Conservation (phyloP, 2,888 invertebrate genomes). For the Biston stratarius region DNA sequence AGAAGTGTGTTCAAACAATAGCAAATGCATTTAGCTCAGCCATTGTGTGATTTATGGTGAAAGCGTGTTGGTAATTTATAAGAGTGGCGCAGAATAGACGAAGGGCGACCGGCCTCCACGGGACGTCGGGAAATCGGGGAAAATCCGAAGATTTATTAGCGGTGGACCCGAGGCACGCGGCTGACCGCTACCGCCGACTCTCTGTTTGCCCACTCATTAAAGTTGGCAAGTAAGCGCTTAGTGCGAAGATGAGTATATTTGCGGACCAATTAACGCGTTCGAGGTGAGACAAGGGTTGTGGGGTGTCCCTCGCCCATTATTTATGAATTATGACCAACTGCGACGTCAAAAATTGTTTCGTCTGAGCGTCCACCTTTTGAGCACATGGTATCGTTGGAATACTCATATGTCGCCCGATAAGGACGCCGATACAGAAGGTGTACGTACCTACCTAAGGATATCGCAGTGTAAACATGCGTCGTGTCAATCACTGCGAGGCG, state of each 20-base stretch:
- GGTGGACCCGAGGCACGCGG: slow-evolving; percentile 67
- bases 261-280: slow-evolving; percentile 83
- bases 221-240: slow-evolving; percentile 83
- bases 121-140: slow-evolving; percentile 83
- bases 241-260: slow-evolving; percentile 84
- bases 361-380: slow-evolving; percentile 55
- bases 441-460: slow-evolving; percentile 73
- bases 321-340: slow-evolving; percentile 63
- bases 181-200: slow-evolving; percentile 68
- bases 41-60: slow-evolving; percentile 83
- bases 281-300: slow-evolving; percentile 81
- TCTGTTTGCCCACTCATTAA: slow-evolving; percentile 85
- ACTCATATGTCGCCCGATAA: slow-evolving; percentile 76
- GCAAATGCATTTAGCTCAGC: slow-evolving; percentile 82
- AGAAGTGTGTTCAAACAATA: slow-evolving; percentile 82
- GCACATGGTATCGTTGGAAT: slow-evolving; percentile 58
- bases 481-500: slow-evolving; percentile 83
- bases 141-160: slow-evolving; percentile 84
- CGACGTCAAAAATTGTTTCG: slow-evolving; percentile 43
- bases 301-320: slow-evolving; percentile 67
- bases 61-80: slow-evolving; percentile 86
- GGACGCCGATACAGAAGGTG: slow-evolving; percentile 72
- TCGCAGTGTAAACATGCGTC: slow-evolving; percentile 76
- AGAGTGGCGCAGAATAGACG: slow-evolving; percentile 76
- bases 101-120: slow-evolving; percentile 64